phyloP scores from a whole-genome alignment of 2,888 invertebrate species.

The Neria commutata region DNA sequence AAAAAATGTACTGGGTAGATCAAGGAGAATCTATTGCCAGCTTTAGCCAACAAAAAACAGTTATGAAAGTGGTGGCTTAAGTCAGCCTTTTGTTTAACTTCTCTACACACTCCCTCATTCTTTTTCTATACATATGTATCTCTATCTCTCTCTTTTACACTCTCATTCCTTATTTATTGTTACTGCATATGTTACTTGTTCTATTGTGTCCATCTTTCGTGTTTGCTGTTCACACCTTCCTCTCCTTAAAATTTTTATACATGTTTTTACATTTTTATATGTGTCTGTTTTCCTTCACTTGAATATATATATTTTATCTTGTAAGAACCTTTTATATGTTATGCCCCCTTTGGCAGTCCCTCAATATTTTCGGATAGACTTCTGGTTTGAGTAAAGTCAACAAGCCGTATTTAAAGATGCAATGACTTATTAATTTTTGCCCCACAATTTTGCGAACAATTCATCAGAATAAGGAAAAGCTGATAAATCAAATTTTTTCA shows the following conservation, averaged over 20 bases:
- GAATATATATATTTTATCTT: constrained; percentile 2
- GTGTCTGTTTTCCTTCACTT: neutral
- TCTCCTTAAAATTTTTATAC: constrained; percentile 43
- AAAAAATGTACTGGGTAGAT: too few relatives aligned
- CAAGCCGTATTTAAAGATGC: too few relatives aligned
- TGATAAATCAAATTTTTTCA: too few relatives aligned
- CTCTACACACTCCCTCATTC: neutral
- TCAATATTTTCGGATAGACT: neutral
- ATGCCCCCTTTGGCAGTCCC: neutral
- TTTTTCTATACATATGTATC: neutral
- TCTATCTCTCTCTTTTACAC: neutral
- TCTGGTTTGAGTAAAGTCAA: neutral
- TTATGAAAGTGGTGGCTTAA: neutral
- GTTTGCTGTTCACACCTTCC: constrained; percentile 56
- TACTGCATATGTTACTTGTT: constrained; percentile 24
- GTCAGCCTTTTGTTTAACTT: neutral
- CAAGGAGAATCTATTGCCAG: too few relatives aligned
- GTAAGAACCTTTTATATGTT: neutral
- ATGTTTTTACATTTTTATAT: constrained; percentile 10
- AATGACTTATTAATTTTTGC: too few relatives aligned
- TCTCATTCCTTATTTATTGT: neutral
- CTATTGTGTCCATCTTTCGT: constrained; percentile 50
- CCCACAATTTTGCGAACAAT: too few relatives aligned
- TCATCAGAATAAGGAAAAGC: too few relatives aligned
- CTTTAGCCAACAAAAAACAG: too few relatives aligned